These are phyloP conservation scores for Diaperis boleti DNA, from an alignment of 2,888 invertebrate species.

Conservation along the genomic window DNA sequence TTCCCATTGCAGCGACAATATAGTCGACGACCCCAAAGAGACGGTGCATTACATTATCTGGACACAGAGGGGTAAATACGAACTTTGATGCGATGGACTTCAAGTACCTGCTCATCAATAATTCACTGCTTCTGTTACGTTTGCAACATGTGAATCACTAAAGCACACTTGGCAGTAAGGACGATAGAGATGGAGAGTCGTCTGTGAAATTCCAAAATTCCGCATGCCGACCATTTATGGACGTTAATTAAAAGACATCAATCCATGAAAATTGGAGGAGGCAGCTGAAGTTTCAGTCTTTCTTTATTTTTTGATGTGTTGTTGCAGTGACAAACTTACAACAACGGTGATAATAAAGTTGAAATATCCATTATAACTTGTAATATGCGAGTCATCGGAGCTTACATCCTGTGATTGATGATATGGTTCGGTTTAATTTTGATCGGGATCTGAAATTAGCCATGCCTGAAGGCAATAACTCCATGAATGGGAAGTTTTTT, in stretches of 20 bases:
- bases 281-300: slow-evolving; percentile 13
- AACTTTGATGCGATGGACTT: slow-evolving; percentile 55
- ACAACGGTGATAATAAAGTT: slow-evolving; percentile 43
- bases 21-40: slow-evolving; percentile 46
- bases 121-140: slow-evolving; percentile 64
- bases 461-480: slow-evolving; percentile 59
- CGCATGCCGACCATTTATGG: slow-evolving; percentile 3
- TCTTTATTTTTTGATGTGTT: slow-evolving; percentile 33
- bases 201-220: neutral
- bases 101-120: slow-evolving; percentile 66
- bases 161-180: slow-evolving; percentile 6
- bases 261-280: slow-evolving; percentile 21
- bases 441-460: slow-evolving; percentile 59
- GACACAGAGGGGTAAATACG: slow-evolving; percentile 44
- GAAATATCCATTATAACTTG: slow-evolving; percentile 53
- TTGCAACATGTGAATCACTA: slow-evolving; percentile 61
- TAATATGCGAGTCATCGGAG: slow-evolving; percentile 59
- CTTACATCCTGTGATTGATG: slow-evolving; percentile 61
- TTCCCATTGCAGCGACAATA: slow-evolving; percentile 19
- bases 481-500: slow-evolving; percentile 49
- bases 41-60: slow-evolving; percentile 56
- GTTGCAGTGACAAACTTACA: slow-evolving; percentile 42
- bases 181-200: slow-evolving; percentile 34
- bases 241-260: slow-evolving; percentile 22
- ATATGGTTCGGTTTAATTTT: slow-evolving; percentile 56